Base-by-base conservation (phyloP, 2,113 vertebrate species). In the Apus apus region DNA sequence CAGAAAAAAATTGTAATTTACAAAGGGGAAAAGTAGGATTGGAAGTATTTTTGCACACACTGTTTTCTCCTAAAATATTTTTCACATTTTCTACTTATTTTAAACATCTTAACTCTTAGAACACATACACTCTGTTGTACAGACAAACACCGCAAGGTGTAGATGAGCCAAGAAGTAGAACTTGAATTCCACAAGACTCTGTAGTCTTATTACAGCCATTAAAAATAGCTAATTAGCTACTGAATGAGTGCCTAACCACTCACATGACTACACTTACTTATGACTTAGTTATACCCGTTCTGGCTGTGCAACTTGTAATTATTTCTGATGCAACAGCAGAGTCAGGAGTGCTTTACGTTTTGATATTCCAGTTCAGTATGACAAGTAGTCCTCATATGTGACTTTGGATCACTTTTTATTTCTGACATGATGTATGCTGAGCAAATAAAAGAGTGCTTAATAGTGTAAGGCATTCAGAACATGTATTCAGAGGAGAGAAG, bases 401-500 rank as follows among this genome's bases (percentile, higher is more conserved):
- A 67, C 58, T 87, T 94, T 73, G 57, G 46, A 81, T 80, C 34
- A 50, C 40, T 68, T 82, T 75, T 78, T 58, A 30, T 75, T 70
- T 88, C 61, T 75, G 57, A 65, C 64, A 7, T 70, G 54, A 45
- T 46, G 13, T 29, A 21, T 46, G 16, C 7, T 64, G 57, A 75
- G 23, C 23, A 90, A 93, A 67, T 72, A 79, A 71, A 87, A 80
- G 51, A 64, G 26, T 21, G 15, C 51, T 79, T 94, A 92, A 82
- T 46, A 17, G 9, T 22, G 15, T 38, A 18, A 90, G 67, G 66
- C 51, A 82, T 95, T 92, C 70, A 89, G 89, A 80, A 62, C 36
- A 25, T 74, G 76, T 54, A 83, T 78, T 54, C 38, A 96, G 91
- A 85, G 61, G 32, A 90, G 61, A 85, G 56, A 85, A 90, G 91